Evolutionary conservation across 1,140 invertebrate species (phyloP), one percentile per base, ranked within the genome.

Genomic region (Bilobella aurantiaca): DNA sequence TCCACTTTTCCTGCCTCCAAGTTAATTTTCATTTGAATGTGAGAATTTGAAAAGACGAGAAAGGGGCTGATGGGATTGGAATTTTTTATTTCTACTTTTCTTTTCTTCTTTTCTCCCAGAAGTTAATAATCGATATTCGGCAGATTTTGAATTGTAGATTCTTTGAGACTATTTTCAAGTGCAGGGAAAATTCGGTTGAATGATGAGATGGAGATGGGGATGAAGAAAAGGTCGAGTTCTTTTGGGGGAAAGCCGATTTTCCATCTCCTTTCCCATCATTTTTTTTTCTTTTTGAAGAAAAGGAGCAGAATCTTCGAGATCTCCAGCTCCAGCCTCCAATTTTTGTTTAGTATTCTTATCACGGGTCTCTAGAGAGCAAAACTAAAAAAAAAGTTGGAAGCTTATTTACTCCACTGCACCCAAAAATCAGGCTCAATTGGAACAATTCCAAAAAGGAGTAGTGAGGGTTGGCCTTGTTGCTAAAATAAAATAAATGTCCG

Each of bases 311-410:
- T n/a, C n/a, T n/a, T n/a, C n/a, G n/a, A n/a, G n/a, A n/a, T n/a
- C n/a, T n/a, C n/a, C n/a, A n/a, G n/a, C n/a, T n/a, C n/a, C n/a
- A n/a, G n/a, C n/a, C n/a, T n/a, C 21, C 49, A 53, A 53, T 23
- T 53, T 53, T 53, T 53, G 49, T 53, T 53, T 53, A 53, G 49
- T 53, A 53, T 53, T 12, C 49, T 53, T 23, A 53, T 23, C 49
- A 53, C 23, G 14, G 49, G 5, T 5, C 25, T 53, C 49, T 23
- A 16, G 12, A 53, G 49, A 42, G 37, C 14, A 53, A 53, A 53
- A 23, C 8, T 12, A 42, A 18, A 42, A 42, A 42, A 42, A 42
- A 42, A 42, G 34, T 42, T 42, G 34, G 34, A 42, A 42, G 34
- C 34, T 42, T 42, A 42, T 42, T 42, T 42, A 42, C 34, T 42